Base-by-base conservation (phyloP, 1,140 invertebrate genomes). In the Arctopsyche grandis region DNA sequence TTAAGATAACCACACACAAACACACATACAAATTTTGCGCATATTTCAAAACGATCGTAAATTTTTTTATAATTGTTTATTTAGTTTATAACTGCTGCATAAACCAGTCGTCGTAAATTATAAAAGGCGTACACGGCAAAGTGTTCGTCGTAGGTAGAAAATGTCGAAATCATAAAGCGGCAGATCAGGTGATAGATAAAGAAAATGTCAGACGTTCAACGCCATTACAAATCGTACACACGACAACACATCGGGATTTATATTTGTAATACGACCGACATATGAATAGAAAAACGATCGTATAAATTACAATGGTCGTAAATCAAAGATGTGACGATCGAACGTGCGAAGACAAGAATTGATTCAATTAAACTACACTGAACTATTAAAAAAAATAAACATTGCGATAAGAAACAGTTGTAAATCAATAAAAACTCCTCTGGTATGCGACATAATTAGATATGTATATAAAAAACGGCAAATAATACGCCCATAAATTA, bases 401-500 rank as follows among this genome's bases (percentile, higher is more conserved):
- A n/a, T n/a, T n/a, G n/a, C n/a, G 29, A 52, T 16, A 16, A 52
- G 10, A 52, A 52, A 52, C 12, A 10, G n/a, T 29, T 71, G 44
- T 71, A 44, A 66, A 66, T 66, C 29, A 66, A 77, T 77, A 77
- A 63, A 43, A 56, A 38, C 24, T 29, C 16, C n/a, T 22, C 24
- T 38, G 7, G 16, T 29, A 46, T 26, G 48, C 22, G 58, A 77
- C 75, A 77, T 66, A 66, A 77, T 44, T 43, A 63, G 75, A 77
- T 43, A 58, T 29, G 38, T 46, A 75, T 52, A 78, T 56, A 78
- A 29, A n/a, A 71, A 14, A n/a, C n/a, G 9, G 58, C 38, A 56
- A 79, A 81, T 79, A 63, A 79, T 81, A 74, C 69, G n/a, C 24
- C 77, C 16, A 75, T 79, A 79, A 81, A 77, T 81, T 79, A 77